Conservation (phyloP, 2,113 vertebrate genomes). For the Progne subis region DNA sequence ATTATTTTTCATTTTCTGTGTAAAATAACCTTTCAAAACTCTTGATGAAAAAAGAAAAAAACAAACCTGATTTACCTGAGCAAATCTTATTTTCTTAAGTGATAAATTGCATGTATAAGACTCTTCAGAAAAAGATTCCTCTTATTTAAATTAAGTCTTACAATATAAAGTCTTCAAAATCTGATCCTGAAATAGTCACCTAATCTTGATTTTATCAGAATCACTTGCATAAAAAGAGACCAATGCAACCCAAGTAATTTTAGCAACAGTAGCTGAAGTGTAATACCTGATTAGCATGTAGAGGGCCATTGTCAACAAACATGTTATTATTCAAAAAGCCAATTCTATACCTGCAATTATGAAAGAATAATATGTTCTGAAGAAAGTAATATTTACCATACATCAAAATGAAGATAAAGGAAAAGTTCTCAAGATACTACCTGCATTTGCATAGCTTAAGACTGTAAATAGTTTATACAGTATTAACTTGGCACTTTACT, state of each 20-base stretch:
- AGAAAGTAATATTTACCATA: background rate
- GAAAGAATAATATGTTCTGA: slow-evolving; percentile 15
- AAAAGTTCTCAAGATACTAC: background rate
- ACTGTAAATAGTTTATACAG: background rate
- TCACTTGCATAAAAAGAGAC: background rate
- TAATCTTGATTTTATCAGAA: background rate
- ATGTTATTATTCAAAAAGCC: slow-evolving; percentile 26
- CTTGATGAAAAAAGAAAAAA: background rate
- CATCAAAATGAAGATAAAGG: slow-evolving; percentile 7
- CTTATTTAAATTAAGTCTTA: slow-evolving; percentile 17
- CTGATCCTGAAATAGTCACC: background rate
- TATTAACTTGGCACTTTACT: background rate
- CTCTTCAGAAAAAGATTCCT: background rate
- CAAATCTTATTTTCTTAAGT: slow-evolving; percentile 3
- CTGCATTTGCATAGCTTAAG: background rate
- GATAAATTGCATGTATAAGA: background rate
- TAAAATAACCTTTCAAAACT: slow-evolving; percentile 42
- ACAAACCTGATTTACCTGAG: background rate
- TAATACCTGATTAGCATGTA: background rate
- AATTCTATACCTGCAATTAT: slow-evolving; percentile 5
- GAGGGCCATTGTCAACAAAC: background rate
- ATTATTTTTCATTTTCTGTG: slow-evolving; percentile 23
- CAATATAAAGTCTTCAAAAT: slow-evolving; percentile 4
- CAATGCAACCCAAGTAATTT: slow-evolving; percentile 1
- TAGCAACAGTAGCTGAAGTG: background rate